Evolutionary conservation across 2,888 invertebrate species (phyloP), one percentile per base, ranked within the genome.

Genomic region (Osedax frankpressi): DNA sequence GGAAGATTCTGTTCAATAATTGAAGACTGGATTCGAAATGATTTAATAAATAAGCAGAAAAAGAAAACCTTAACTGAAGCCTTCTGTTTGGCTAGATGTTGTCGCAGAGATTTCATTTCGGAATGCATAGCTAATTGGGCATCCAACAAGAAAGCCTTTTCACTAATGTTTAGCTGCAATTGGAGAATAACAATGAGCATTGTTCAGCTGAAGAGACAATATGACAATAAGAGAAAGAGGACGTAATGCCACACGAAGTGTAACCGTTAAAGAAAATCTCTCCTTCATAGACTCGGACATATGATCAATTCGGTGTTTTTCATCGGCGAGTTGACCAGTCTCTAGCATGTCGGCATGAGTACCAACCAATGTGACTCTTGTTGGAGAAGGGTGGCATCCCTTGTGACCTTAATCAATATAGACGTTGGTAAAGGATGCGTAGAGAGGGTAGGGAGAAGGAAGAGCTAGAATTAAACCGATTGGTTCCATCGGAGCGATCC

Each of bases 91-190:
- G 44, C 81, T 62, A 89, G 81, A 75, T 87, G 86, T n/a, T 85
- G 82, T 80, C 89, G 88, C 72, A 89, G 82, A 74, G 87, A 85
- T 81, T 88, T 89, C 80, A 89, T 86, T 62, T 88, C 88, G 69
- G 86, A 84, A n/a, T 89, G 88, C 73, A 87, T 87, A 28, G 89
- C 87, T 68, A 88, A 87, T 76, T 88, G 88, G 44, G 88, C 86
- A 80, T 90, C 89, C 82, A 89, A 81, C 29, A 89, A 86, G 76
- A 89, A 86, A 6, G 89, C 77, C 19, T 81, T 85, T 30, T 87
- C 86, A 78, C 87, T 85, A 72, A 90, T 85, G 68, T 86, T 19
- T 19, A 44, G 44, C 44, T 44, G 44, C 19, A 44, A 19, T 6
- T 44, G 44, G 6, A 44, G 6, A 44, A 44, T 11, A 19, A 44